Conservation (phyloP, 2,113 vertebrate genomes). For the Ammodytes marinus region DNA sequence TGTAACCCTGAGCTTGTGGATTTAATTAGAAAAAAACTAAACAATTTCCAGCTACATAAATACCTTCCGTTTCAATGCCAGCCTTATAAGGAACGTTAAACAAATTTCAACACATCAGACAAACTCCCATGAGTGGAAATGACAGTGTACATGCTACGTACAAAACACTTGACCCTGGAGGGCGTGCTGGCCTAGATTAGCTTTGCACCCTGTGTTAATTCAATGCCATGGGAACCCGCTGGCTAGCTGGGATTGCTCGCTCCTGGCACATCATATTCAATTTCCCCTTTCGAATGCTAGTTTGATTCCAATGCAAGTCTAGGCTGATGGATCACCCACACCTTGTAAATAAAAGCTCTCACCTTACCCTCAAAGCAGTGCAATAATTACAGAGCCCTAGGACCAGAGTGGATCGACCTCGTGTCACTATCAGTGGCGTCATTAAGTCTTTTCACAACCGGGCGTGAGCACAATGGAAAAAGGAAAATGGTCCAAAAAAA, state of each 20-base stretch:
- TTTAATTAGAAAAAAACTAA: conserved; percentile 16
- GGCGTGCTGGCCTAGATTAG: conserved; percentile 72
- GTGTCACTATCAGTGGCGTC: conserved; percentile 70
- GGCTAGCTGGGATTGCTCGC: conserved; percentile 73
- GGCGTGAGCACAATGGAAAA: conserved; percentile 11
- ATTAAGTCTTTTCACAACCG: conserved; percentile 67
- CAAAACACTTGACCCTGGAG: conserved; percentile 68
- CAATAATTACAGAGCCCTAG: conserved; percentile 73
- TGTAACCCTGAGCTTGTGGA: background rate
- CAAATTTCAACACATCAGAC: conserved; percentile 66
- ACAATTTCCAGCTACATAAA: conserved; percentile 34
- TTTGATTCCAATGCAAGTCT: conserved; percentile 70
- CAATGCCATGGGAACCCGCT: conserved; percentile 57
- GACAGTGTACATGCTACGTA: conserved; percentile 71
- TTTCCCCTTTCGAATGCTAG: conserved; percentile 76
- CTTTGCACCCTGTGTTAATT: conserved; percentile 79
- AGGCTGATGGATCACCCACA: conserved; percentile 76
- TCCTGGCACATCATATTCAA: conserved; percentile 81
- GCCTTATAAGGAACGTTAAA: conserved; percentile 49
- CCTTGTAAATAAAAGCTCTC: conserved; percentile 70
- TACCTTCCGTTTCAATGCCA: conserved; percentile 46
- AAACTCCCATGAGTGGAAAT: conserved; percentile 65
- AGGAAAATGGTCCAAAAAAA: conserved; percentile 21
- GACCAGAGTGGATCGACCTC: conserved; percentile 62
- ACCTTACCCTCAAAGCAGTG: conserved; percentile 73